Conservation (phyloP, 2,888 invertebrate species). For the Pilophorus perplexus region DNA sequence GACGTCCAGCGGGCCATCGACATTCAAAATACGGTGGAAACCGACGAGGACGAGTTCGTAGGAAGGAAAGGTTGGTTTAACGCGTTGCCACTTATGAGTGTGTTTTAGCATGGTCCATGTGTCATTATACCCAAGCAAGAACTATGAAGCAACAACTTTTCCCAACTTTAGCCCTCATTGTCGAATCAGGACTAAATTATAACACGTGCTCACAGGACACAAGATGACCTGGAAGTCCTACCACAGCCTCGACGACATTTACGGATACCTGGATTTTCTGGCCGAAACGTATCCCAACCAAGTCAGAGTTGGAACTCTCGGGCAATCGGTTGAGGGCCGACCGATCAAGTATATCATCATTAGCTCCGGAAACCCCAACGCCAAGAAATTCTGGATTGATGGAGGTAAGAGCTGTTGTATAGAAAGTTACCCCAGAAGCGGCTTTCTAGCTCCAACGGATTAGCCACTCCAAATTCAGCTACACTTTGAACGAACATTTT, state of each 20-base stretch:
- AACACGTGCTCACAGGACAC: slow-evolving; percentile 53
- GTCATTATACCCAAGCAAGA: too few species aligned
- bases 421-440: too few species aligned
- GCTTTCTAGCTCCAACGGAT: too few species aligned
- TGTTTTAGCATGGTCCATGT: too few species aligned
- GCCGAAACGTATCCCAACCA: slow-evolving; percentile 69
- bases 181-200: too few species aligned
- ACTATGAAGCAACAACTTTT: too few species aligned
- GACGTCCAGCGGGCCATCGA: slow-evolving; percentile 77
- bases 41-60: slow-evolving; percentile 65
- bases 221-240: slow-evolving; percentile 75
- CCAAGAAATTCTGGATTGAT: slow-evolving; percentile 56
- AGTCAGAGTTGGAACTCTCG: slow-evolving; percentile 70
- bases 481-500: too few species aligned
- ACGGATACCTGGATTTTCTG: slow-evolving; percentile 69
- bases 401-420: slow-evolving; percentile 50
- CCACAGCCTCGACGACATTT: slow-evolving; percentile 66
- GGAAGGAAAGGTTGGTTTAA: slow-evolving; percentile 68
- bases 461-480: too few species aligned
- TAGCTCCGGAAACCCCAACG: slow-evolving; percentile 48
- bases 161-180: too few species aligned
- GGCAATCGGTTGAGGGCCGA: slow-evolving; percentile 69
- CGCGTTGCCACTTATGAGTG: too few species aligned
- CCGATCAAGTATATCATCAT: slow-evolving; percentile 64
- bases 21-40: slow-evolving; percentile 71